phyloP scores from a whole-genome alignment of 2,113 vertebrate genomes.

The Triplophysa dalaica region DNA sequence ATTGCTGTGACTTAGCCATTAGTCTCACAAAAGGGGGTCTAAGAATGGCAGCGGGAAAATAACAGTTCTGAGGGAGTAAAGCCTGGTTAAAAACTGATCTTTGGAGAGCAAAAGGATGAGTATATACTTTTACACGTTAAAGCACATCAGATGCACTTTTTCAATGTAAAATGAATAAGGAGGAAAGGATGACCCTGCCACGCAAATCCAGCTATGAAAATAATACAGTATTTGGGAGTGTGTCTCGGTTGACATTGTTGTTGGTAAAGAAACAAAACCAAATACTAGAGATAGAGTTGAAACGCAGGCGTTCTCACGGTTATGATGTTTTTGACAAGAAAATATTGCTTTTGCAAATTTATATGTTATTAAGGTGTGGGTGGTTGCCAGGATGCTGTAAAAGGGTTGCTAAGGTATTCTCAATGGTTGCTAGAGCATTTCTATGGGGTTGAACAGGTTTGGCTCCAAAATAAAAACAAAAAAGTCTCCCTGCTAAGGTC shows the following conservation, averaged over 20 bases:
- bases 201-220: constrained; percentile 12
- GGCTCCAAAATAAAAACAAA: too few species aligned
- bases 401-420: not conserved
- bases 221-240: not conserved
- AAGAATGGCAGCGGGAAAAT: constrained; percentile 32
- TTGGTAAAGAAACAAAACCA: not conserved
- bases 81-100: constrained; percentile 27
- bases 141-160: not conserved
- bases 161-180: not conserved
- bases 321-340: not conserved
- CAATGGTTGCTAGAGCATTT: not conserved
- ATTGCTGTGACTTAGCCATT: constrained; percentile 22
- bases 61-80: constrained; percentile 32
- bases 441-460: not conserved
- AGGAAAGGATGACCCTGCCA: constrained; percentile 1
- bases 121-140: not conserved
- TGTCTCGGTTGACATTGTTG: not conserved
- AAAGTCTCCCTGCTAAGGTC: not conserved
- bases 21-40: not conserved
- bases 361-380: too few species aligned
- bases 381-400: not conserved
- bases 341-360: too few species aligned
- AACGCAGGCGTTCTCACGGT: not conserved
- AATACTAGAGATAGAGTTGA: not conserved
- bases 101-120: constrained; percentile 25